Evolutionary conservation across 1,140 invertebrate species (phyloP).

Genomic region (Steinernema khuongi): DNA sequence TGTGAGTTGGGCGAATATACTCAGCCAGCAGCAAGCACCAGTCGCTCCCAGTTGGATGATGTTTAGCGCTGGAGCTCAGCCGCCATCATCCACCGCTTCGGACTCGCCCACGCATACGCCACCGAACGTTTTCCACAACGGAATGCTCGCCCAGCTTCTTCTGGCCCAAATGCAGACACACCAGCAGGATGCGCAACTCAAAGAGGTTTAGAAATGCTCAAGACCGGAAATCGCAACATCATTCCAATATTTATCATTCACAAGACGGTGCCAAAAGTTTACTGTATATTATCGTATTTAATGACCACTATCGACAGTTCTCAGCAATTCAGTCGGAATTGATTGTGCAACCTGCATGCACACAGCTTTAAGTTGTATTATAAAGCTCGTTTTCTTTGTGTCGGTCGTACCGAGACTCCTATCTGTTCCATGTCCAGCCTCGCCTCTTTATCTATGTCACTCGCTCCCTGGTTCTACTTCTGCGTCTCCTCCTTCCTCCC

Average conservation of each 20-base stretch:
- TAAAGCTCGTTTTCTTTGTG: not conserved
- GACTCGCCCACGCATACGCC: not conserved
- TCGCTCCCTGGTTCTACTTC: conserved; percentile 12
- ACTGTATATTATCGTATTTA: not conserved
- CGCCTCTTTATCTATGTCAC: conserved; percentile 13
- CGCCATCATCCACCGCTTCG: not conserved
- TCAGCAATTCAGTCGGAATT: not conserved
- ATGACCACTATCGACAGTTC: not conserved
- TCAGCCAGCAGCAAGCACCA: not conserved
- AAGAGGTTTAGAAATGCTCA: not conserved
- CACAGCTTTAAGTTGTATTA: conserved; percentile 13
- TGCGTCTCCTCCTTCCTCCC: not conserved
- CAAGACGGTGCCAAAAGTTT: conserved; percentile 10
- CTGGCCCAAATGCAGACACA: conserved; percentile 1
- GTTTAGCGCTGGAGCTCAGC: not conserved
- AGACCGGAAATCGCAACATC: not conserved
- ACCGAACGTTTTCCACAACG: not conserved
- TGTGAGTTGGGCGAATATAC: not conserved
- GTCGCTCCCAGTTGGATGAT: not conserved
- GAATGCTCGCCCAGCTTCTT: not conserved
- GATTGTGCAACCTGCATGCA: not conserved
- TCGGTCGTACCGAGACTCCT: not conserved
- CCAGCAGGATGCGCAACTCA: not conserved
- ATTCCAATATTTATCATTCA: not conserved
- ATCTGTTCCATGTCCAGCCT: not conserved